Evolutionary conservation across 2,888 invertebrate species (phyloP).

Genomic region (Operophtera brumata): DNA sequence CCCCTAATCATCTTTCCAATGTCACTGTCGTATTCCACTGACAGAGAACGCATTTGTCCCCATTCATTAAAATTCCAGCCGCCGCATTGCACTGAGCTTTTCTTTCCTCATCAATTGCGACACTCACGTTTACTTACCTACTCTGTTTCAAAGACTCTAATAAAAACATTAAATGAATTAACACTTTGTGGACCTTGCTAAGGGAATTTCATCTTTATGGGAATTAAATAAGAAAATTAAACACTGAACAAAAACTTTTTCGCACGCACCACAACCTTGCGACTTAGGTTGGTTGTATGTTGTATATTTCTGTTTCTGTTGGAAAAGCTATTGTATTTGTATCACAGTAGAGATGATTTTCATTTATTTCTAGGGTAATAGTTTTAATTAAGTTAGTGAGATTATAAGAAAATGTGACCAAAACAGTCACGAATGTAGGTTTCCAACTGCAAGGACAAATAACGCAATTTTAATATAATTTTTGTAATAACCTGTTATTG

Average conservation of each 20-base stretch:
- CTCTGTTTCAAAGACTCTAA: conserved; percentile 6
- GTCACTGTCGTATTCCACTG: not conserved
- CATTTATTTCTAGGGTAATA: not conserved
- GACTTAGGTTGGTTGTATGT: not conserved
- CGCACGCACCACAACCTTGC: conserved; percentile 3
- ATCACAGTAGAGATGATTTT: conserved; percentile 2
- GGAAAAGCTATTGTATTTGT: conserved; percentile 7
- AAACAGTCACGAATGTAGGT: conserved; percentile 40
- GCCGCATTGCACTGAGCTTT: conserved; percentile 20
- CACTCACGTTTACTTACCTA: conserved; percentile 5
- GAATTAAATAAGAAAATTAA: not conserved
- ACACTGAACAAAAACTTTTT: not conserved
- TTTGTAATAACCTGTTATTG: conserved; percentile 46
- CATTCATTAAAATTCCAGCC: conserved; percentile 13
- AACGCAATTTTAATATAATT: conserved; percentile 47
- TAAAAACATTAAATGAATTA: conserved; percentile 10
- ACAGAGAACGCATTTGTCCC: conserved; percentile 10
- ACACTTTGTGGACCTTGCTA: conserved; percentile 7
- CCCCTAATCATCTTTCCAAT: not conserved
- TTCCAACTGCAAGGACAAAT: conserved; percentile 43
- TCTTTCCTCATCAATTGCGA: conserved; percentile 23
- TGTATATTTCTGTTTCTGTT: not conserved
- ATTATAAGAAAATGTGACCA: conserved; percentile 35
- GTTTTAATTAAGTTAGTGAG: conserved; percentile 25
- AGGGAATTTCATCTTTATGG: conserved; percentile 8